Base-by-base conservation (phyloP, 2,888 invertebrate genomes). In the Herminia tarsipennalis region DNA sequence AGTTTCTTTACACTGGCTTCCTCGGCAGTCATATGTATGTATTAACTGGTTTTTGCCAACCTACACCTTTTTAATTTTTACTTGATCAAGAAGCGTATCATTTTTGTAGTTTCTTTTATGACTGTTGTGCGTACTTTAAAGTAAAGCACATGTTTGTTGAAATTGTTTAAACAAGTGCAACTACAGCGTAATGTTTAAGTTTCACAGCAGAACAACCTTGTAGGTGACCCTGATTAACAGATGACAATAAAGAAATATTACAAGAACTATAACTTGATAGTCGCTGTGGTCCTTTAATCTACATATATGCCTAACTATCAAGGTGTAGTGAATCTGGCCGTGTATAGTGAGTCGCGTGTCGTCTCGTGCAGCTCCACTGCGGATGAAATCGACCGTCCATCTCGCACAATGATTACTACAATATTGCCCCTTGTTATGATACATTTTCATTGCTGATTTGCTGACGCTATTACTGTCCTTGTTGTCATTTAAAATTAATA, bases 1-100 rank as follows among this genome's bases (percentile, higher is more conserved):
- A 41, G 42, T 59, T 56, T 54, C 44, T 50, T 52, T 57, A 46
- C 44, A 50, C 48, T 14, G 37, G 18, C 14, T 29, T 35, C 16
- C 22, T 22, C 10, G 25, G 27, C 43, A 34, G 21, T 37, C 32
- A 3, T 18, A 10, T 13, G 14, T 17, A 10, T n/a, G n/a, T 35
- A 30, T 25, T 28, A n/a, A n/a, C n/a, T n/a, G n/a, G n/a, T n/a
- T n/a, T n/a, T n/a, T n/a, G n/a, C n/a, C n/a, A n/a, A n/a, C n/a
- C n/a, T n/a, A n/a, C n/a, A n/a, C n/a, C n/a, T n/a, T n/a, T n/a
- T n/a, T n/a, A n/a, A n/a, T n/a, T n/a, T n/a, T n/a, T n/a, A n/a
- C n/a, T n/a, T n/a, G n/a, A n/a, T n/a, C n/a, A n/a, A n/a, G n/a
- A n/a, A n/a, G n/a, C n/a, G n/a, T n/a, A n/a, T n/a, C n/a, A n/a